Base-by-base conservation (phyloP, 2,888 invertebrate genomes). In the Drosophila greeni region DNA sequence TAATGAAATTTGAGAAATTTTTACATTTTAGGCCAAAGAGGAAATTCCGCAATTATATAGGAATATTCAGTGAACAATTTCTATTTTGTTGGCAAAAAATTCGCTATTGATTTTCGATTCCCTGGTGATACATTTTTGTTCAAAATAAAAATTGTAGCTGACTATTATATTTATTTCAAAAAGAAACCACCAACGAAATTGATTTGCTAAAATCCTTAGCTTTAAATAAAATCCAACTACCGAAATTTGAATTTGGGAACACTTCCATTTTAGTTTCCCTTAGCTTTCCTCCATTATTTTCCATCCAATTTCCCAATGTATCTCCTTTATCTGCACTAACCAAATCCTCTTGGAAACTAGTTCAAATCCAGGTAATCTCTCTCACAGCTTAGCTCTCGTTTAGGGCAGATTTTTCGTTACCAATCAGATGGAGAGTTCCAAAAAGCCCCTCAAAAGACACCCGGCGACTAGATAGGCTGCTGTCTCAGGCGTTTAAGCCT, bases 401-500 rank as follows among this genome's bases (percentile, higher is more conserved):
- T 68, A n/a, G 59, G 26, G 31, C 40, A 47, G 69, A 52, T 53
- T 68, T 62, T 53, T 59, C 34, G 43, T 29, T 37, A 37, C 52
- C 66, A 68, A 59, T 69, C 60, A 48, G 52, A 33, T 33, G 42
- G 34, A 23, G 47, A 52, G 29, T n/a, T n/a, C 18, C 33, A 5
- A 26, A 49, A 43, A 43, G 49, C 49, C 20, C n/a, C 33, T 47
- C 23, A 14, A 40, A 67, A 37, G 59, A 68, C 60, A 53, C 14
- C 60, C 47, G 29, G 53, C 60, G 36, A 59, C 47, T 48, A 45
- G 69, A 36, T 59, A n/a, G 66, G 69, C 69, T 31, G 69, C 64
- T 71, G 65, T 58, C 65, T 53, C 45, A 54, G 47, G 65, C 72
- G 51, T 72, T 82, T 76, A 81, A 79, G 82, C 76, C 84, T 79